These are phyloP conservation scores for Coryphaenoides rupestris DNA, from an alignment of 2,113 vertebrate genomes.

Conservation along the genomic window DNA sequence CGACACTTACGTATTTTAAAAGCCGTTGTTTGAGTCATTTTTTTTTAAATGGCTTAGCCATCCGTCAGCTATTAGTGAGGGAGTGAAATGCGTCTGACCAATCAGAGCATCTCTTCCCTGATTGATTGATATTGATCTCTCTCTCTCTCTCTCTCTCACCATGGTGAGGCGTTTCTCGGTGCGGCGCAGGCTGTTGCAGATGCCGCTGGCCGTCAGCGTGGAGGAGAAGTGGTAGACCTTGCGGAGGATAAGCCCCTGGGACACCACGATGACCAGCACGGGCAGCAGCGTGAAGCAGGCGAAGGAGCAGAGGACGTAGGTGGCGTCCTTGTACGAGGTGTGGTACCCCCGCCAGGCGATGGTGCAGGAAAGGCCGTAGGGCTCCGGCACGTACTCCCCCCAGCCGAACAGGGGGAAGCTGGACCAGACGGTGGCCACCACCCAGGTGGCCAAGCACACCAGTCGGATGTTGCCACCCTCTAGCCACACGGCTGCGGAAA, in stretches of 20 bases:
- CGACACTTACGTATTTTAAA: too few relatives aligned
- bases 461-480: conserved; percentile 42
- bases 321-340: conserved; percentile 57
- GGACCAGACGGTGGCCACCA: conserved; percentile 56
- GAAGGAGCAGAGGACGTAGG: conserved; percentile 69
- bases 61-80: too few relatives aligned
- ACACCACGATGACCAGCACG: conserved; percentile 55
- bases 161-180: conserved; percentile 55
- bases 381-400: conserved; percentile 67
- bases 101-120: too few relatives aligned
- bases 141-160: conserved; percentile 28
- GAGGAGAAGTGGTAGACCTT: conserved; percentile 52
- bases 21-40: too few relatives aligned
- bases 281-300: conserved; percentile 58
- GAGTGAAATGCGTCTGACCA: not conserved
- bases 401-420: conserved; percentile 66
- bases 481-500: conserved; percentile 46
- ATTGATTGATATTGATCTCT: too few relatives aligned
- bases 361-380: conserved; percentile 69
- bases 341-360: conserved; percentile 65
- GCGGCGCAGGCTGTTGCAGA: conserved; percentile 45
- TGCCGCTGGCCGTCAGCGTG: conserved; percentile 40
- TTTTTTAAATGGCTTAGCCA: too few relatives aligned
- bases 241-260: conserved; percentile 60
- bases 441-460: conserved; percentile 50